phyloP scores from a whole-genome alignment of 2,113 vertebrate genomes.

The Calyptommatus sinebrachiatus region DNA sequence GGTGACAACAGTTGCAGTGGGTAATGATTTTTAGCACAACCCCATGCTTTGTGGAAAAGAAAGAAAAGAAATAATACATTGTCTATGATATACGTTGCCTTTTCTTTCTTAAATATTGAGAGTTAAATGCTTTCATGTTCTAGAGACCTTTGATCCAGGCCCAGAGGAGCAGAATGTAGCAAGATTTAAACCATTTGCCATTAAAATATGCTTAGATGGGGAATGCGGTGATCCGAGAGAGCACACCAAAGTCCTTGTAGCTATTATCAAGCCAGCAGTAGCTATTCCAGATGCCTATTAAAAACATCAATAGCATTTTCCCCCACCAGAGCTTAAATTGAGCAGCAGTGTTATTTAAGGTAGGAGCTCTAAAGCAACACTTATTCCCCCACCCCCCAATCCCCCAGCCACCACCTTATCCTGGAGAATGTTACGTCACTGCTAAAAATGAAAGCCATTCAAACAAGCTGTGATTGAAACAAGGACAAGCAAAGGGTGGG shows the following conservation, averaged over 20 bases:
- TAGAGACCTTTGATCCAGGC: constrained; percentile 49
- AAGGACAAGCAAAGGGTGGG: constrained; percentile 56
- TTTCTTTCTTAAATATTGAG: constrained; percentile 31
- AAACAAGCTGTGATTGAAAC: constrained; percentile 75
- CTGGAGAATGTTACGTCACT: constrained; percentile 70
- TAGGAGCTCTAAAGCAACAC: constrained; percentile 68
- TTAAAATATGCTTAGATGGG: constrained; percentile 56
- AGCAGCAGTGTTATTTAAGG: constrained; percentile 75
- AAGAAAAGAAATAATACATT: no score
- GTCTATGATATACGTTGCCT: background rate
- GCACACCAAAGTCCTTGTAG: constrained; percentile 57
- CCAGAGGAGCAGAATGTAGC: constrained; percentile 41
- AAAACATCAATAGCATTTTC: constrained; percentile 76
- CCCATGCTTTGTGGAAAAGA: no score
- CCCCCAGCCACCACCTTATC: no score
- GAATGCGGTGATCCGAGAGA: constrained; percentile 64
- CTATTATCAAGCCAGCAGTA: constrained; percentile 67
- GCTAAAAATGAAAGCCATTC: constrained; percentile 79
- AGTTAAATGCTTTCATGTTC: constrained; percentile 46
- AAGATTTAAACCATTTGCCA: constrained; percentile 63
- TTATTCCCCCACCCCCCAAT: constrained; percentile 20
- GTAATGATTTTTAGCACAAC: background rate
- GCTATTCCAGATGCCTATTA: constrained; percentile 71
- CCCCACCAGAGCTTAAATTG: constrained; percentile 69
- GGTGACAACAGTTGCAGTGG: background rate